Base-by-base conservation (phyloP, 1,140 invertebrate species). In the Papilio dardanus region DNA sequence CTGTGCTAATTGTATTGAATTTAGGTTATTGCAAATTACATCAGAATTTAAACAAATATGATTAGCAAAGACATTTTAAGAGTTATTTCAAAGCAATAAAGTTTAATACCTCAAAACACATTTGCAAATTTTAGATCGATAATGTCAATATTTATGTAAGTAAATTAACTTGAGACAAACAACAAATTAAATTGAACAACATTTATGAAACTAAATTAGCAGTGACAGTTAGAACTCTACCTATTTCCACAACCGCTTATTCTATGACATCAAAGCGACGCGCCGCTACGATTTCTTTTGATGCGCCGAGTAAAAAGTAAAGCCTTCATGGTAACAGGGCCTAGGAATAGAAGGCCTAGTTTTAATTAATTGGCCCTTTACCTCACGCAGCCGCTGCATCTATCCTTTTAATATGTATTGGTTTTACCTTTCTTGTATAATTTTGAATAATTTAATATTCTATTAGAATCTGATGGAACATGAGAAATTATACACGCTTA, bases 201-300 rank as follows among this genome's bases (percentile, higher is more conserved):
- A n/a, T n/a, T n/a, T n/a, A n/a, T n/a, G n/a, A n/a, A n/a, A n/a
- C n/a, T 46, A n/a, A 46, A 46, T 16, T 46, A 24, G 58, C 21
- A 65, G 10, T 10, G 19, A 46, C 16, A 71, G 16, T 77, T 33
- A 78, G 33, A 24, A 62, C 58, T 12, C 5, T 67, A 21, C 46
- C 67, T 24, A 40, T n/a, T 69, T 68, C 1, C 66, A 14, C 33
- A 37, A 40, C 35, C 42, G 35, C 35, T 69, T 75, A 66, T 65
- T 85, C 80, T 80, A 37, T 81, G 83, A 62, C 24, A 83, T 85
- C 83, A 85, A 85, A 85, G 83, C 76, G 42, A 54, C 62, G 19
- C 30, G 77, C 83, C 81, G 80, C 77, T 77, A 33, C 67, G 50
- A 40, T 74, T 79, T 65, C 74, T 54, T 81, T 77, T 77, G 79